Conservation (phyloP, 2,113 vertebrate genomes). For the Hiodon alosoides region DNA sequence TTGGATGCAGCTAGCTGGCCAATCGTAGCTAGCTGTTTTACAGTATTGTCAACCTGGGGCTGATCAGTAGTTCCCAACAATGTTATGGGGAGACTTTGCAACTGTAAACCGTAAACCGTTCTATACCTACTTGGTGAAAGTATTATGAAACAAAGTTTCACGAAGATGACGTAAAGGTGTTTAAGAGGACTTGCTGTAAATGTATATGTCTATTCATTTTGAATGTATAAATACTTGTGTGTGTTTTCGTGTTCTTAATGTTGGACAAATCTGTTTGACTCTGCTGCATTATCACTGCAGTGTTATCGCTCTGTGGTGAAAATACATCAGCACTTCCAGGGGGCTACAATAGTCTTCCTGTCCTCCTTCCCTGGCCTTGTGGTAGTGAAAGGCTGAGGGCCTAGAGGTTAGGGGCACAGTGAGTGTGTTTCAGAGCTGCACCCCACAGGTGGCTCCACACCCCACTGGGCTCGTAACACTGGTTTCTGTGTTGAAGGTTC, state of each 20-base stretch:
- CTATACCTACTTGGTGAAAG: no score
- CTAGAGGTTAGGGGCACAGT: background rate
- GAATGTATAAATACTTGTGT: background rate
- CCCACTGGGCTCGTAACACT: constrained; percentile 13
- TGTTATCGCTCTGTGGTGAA: background rate
- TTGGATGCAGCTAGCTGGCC: no score
- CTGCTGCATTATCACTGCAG: background rate
- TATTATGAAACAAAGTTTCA: no score
- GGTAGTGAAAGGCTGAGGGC: background rate
- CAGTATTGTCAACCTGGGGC: no score
- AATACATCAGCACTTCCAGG: background rate
- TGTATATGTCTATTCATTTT: background rate
- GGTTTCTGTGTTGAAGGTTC: constrained; percentile 64
- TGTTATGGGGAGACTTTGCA: no score
- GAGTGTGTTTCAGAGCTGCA: background rate
- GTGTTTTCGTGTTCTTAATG: constrained; percentile 1
- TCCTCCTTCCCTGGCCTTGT: constrained; percentile 1
- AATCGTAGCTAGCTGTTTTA: no score
- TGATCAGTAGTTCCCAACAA: no score
- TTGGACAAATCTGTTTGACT: background rate
- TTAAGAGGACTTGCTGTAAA: background rate
- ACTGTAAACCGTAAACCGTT: no score
- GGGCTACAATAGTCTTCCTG: background rate
- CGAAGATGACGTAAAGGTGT: no score
- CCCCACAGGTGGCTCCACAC: constrained; percentile 6